phyloP scores from a whole-genome alignment of 2,797 vertebrate species.

The Podarcis siculus region DNA sequence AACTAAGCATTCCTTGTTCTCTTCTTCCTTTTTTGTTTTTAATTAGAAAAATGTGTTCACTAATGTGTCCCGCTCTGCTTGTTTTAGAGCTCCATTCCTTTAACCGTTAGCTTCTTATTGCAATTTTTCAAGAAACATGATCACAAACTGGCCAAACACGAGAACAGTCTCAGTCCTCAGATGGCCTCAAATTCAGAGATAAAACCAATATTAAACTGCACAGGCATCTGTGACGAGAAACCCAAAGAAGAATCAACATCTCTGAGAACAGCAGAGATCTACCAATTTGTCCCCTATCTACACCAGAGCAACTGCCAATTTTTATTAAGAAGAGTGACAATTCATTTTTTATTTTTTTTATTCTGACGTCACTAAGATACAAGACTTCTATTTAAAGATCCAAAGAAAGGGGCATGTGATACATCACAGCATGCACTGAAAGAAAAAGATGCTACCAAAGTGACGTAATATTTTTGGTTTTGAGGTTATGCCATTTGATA shows the following conservation, averaged over 20 bases:
- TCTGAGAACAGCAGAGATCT: neutral
- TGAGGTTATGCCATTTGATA: conserved; percentile 26
- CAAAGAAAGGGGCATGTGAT: neutral
- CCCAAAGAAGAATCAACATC: neutral
- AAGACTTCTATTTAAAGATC: conserved; percentile 10
- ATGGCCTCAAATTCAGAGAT: neutral
- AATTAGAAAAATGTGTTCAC: conserved; percentile 5
- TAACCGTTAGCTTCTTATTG: neutral
- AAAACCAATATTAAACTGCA: neutral
- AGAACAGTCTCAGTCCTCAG: neutral
- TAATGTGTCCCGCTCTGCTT: neutral
- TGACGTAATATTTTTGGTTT: conserved; percentile 36
- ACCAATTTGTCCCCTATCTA: neutral
- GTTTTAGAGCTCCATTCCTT: neutral
- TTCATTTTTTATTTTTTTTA: neutral
- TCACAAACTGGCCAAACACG: neutral
- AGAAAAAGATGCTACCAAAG: conserved; percentile 21
- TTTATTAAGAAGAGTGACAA: neutral
- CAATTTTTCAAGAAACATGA: conserved; percentile 1
- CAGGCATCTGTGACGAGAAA: neutral
- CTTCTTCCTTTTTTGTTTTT: neutral
- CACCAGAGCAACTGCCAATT: neutral
- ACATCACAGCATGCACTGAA: conserved; percentile 9
- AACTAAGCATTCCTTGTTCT: conserved; percentile 13
- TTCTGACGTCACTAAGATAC: conserved; percentile 24